Evolutionary conservation across 2,888 invertebrate species (phyloP), one percentile per base, ranked within the genome.

Genomic region (Mellilla xanthometata): DNA sequence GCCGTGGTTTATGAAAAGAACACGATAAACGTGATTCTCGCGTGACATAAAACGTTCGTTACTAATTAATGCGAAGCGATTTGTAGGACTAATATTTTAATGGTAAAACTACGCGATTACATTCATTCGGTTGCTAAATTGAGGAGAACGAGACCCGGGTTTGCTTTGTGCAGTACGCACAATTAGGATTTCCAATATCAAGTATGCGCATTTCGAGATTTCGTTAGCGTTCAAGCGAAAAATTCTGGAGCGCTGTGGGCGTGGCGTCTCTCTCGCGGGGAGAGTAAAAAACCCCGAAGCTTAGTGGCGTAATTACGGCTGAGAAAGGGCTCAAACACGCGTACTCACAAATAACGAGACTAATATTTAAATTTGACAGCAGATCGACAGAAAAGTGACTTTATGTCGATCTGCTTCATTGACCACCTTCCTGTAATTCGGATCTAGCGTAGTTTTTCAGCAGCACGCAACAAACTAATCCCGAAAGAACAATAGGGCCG

Each of bases 281-380:
- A 72, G n/a, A 72, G 65, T 66, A 61, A 71, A 70, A 39, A 79
- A 75, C 74, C 70, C n/a, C 67, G 72, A 76, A 75, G 72, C 74
- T 79, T 76, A 76, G 75, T 73, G 73, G 71, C 64, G 73, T 77
- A 77, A 82, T 80, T 79, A 79, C 74, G 72, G 73, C 60, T 65
- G 58, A 68, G 68, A 62, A 60, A 72, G 73, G 61, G 71, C 72
- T 76, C 70, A 72, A 77, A 76, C 69, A 72, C 67, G 72, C 72
- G 71, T 73, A 72, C 76, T 71, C 73, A 79, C 80, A 84, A 83
- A 84, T 75, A 81, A 75, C 72, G 72, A 71, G 73, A 68, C 68
- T 75, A 76, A 76, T 82, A 69, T 82, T 84, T n/a, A n/a, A n/a
- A n/a, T n/a, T n/a, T n/a, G n/a, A n/a, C n/a, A n/a, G n/a, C n/a